Conservation (phyloP, 92 coral and sea anemone genomes). For the Ricordea florida region DNA sequence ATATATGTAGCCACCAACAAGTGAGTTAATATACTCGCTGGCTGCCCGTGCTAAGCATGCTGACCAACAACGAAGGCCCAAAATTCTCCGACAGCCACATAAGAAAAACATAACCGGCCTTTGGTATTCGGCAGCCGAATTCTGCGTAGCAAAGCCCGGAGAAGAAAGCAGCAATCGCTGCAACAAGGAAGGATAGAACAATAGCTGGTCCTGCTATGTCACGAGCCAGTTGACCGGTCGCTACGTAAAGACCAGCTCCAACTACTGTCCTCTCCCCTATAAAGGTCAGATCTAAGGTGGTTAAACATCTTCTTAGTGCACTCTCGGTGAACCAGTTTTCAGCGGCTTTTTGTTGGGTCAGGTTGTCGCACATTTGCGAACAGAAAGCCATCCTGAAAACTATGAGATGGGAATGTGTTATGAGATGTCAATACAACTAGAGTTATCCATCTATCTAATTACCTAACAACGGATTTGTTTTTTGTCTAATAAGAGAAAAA, state of each 20-base stretch:
- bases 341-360: slow-evolving; percentile 31
- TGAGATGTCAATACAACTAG: too few species aligned
- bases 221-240: slow-evolving; percentile 73
- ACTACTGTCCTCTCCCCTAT: slow-evolving; percentile 63
- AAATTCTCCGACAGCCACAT: slow-evolving; percentile 67
- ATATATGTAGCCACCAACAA: slow-evolving; percentile 47
- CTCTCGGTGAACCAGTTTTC: slow-evolving; percentile 21
- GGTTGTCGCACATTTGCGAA: slow-evolving; percentile 2
- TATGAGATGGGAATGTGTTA: too few species aligned
- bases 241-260: slow-evolving; percentile 82
- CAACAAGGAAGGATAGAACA: slow-evolving; percentile 68
- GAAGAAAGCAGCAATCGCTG: slow-evolving; percentile 64
- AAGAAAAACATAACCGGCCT: slow-evolving; percentile 80
- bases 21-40: slow-evolving; percentile 71
- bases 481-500: too few species aligned
- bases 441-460: too few species aligned
- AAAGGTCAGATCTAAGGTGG: slow-evolving; percentile 59
- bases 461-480: too few species aligned
- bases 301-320: slow-evolving; percentile 48
- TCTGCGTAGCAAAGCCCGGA: slow-evolving; percentile 82
- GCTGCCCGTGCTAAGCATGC: slow-evolving; percentile 66
- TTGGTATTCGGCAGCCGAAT: slow-evolving; percentile 76
- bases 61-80: slow-evolving; percentile 74
- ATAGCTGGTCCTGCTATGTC: slow-evolving; percentile 81
- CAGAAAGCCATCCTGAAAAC: too few species aligned